Evolutionary conservation across 2,888 invertebrate genomes (phyloP).

Genomic region (Shargacucullia verbasci): DNA sequence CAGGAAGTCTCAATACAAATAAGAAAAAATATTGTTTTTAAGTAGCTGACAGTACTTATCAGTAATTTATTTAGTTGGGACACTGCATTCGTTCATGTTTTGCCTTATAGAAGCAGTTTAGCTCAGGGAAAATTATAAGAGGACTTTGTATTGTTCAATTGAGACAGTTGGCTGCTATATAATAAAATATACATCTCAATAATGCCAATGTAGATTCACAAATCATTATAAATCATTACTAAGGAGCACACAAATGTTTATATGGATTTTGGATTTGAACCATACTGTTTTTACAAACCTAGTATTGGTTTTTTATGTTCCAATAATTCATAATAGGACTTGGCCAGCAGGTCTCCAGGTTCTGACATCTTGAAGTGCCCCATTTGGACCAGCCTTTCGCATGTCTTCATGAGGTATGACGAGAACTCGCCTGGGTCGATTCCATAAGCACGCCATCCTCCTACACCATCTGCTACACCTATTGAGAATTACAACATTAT

Average conservation of each 20-base stretch:
- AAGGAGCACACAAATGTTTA: neutral
- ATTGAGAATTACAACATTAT: conserved; percentile 50
- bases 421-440: conserved; percentile 99
- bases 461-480: conserved; percentile 99
- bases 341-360: conserved; percentile 96
- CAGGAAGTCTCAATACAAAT: conserved; percentile 3
- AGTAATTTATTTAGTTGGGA: conserved; percentile 24
- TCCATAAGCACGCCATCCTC: conserved; percentile 99
- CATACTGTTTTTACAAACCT: conserved; percentile 90
- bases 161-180: conserved; percentile 10
- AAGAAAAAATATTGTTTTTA: conserved; percentile 9
- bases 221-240: too few relatives aligned
- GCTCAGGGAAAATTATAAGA: conserved; percentile 25
- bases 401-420: conserved; percentile 97
- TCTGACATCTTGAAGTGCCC: conserved; percentile 96
- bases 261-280: too few relatives aligned
- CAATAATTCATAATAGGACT: conserved; percentile 97
- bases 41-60: conserved; percentile 20
- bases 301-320: conserved; percentile 97
- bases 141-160: conserved; percentile 49
- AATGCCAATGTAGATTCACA: too few relatives aligned
- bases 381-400: conserved; percentile 96
- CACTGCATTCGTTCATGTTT: conserved; percentile 10
- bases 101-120: conserved; percentile 6
- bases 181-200: conserved; percentile 2